Evolutionary conservation across 2,797 vertebrate genomes (phyloP), one percentile per base, ranked within the genome.

Genomic region (Syngnathus rostellatus): DNA sequence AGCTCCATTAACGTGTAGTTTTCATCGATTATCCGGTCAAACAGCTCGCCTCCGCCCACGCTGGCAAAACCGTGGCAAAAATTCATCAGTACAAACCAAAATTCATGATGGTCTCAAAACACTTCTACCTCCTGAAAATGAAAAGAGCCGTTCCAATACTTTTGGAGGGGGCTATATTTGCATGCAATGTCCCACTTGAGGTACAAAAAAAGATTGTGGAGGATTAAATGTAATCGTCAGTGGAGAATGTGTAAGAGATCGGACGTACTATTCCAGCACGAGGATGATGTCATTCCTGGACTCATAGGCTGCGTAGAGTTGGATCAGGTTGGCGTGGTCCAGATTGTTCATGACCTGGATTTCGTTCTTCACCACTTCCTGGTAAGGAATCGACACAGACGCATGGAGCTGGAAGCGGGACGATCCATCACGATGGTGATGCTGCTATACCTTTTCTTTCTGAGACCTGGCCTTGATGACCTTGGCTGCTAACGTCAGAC

Each of bases 341-440:
- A 99, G 87, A 75, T 97, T 95, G 88, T 99, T 99, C 97, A 99
- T 99, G 40, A 98, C 91, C 62, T 85, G 93, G 81, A 99, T 97
- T 88, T 99, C 97, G 71, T 98, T 98, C 89, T 93, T 98, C 70
- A 96, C 95, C 78, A 94, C 89, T 62, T 98, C 96, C 97, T 99
- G 80, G 70, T 73, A 81, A 81, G 76, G 71, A 80, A 41, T 71
- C 43, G 55, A 64, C 59, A 77, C 69, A 63, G 45, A 59, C 45
- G 66, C n/a, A 68, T 21, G 66, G 11, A 23, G 8, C 50, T 64
- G 12, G 9, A 54, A 58, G 16, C 38, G 17, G 39, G 40, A 31
- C n/a, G 31, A 57, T 68, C 77, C 14, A 62, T 68, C 59, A 68
- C 54, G 7, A 1, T 55, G 50, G 37, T 37, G 58, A 25, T 65